Evolutionary conservation across 2,888 invertebrate species (phyloP), one percentile per base, ranked within the genome.

Genomic region (Phrixothrix hirtus): DNA sequence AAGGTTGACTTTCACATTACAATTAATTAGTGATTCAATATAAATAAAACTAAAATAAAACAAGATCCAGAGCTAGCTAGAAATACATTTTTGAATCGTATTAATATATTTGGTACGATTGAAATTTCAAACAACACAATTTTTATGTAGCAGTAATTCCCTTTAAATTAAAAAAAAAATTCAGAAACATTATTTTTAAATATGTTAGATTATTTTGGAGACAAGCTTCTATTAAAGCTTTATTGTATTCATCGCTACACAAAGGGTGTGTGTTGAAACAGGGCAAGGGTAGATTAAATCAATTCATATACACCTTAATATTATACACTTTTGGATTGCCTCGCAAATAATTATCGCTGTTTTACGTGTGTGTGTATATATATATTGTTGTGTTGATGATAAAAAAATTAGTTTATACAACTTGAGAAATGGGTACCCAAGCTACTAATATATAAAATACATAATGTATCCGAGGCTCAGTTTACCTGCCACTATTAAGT

Each of bases 1-100:
- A 45, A 54, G 54, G 44, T 54, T 54, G 42, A 46, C 52, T 52
- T 52, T 52, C 46, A 30, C 41, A 29, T 13, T 34, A 35, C 41
- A 35, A 48, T 46, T 52, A 41, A 52, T 46, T 39, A 42, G 30
- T 37, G 16, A 16, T 32, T 41, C 37, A 30, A 36, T 42, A 29
- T 30, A 36, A 46, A 46, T 41, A 52, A 44, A 35, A 51, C 9
- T 9, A 15, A 12, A 31, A 10, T 31, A 31, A n/a, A n/a, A n/a
- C n/a, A n/a, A n/a, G n/a, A n/a, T n/a, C n/a, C n/a, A n/a, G 3
- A 3, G 21, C 4, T 21, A 21, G 3, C 7, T 21, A 7, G 7
- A 21, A 5, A 21, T 21, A 25, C 32, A 15, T 34, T 32, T 30
- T 2, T 31, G 29, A 44, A 39, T 45, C 51, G 51, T 51, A 51